phyloP scores from a whole-genome alignment of 2,113 vertebrate species.

The Oenanthe oenanthe region DNA sequence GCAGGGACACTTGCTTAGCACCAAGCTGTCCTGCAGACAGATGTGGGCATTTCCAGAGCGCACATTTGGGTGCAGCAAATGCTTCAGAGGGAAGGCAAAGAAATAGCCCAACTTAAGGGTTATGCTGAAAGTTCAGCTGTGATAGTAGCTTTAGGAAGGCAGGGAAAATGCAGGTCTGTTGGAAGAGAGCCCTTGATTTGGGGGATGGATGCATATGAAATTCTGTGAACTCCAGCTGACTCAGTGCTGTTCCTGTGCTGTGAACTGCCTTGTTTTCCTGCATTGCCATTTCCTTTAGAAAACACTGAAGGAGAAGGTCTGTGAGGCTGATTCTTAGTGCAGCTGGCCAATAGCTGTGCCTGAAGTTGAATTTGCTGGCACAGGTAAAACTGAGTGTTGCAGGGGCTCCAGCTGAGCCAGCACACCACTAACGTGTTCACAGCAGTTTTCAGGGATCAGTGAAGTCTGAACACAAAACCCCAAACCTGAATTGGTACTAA shows the following conservation, averaged over 20 bases:
- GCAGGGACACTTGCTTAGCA: background rate
- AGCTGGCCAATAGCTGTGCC: background rate
- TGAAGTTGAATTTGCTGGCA: background rate
- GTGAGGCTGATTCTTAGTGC: background rate
- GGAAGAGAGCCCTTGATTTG: background rate
- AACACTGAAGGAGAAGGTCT: background rate
- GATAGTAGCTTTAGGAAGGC: background rate
- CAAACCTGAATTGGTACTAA: background rate
- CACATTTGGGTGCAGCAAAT: rapidly evolving
- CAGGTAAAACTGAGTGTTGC: background rate
- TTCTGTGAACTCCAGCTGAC: background rate
- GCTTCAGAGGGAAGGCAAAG: background rate
- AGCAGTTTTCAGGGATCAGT: background rate
- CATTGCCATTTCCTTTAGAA: background rate
- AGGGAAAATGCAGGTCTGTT: background rate
- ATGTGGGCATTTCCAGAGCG: background rate
- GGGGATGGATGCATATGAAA: background rate
- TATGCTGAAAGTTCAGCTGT: background rate
- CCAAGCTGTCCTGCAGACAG: background rate
- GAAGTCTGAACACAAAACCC: background rate
- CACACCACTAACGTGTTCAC: rapidly evolving
- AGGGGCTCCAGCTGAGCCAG: background rate
- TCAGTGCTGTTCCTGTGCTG: background rate
- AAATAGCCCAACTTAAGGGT: background rate
- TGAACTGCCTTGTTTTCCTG: background rate